Percentiles rank a stretch among this genome's conserved stretches.
Conservation (phyloP, 2,888 invertebrate genomes). For the Itoplectis maculator region DNA sequence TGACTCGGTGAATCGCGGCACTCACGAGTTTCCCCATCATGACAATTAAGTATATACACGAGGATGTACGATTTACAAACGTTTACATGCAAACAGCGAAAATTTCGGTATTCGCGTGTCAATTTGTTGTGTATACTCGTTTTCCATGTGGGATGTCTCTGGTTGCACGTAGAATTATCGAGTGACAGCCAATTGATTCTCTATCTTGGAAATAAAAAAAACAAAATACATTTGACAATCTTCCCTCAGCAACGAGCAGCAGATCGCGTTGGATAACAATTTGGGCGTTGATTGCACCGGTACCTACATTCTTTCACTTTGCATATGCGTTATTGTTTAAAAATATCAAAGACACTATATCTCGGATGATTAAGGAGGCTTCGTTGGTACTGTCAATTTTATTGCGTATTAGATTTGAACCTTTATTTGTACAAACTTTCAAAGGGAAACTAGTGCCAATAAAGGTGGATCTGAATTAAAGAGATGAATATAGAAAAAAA, state of each 20-base stretch:
- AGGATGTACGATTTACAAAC: constrained; percentile 6
- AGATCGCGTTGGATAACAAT: constrained; percentile 28
- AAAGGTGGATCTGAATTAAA: no score
- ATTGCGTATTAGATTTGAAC: no score
- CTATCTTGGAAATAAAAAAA: constrained; percentile 9
- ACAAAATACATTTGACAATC: constrained; percentile 24
- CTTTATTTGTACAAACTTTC: no score
- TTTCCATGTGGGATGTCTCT: constrained; percentile 3
- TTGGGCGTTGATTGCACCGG: constrained; percentile 55
- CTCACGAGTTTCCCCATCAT: no score
- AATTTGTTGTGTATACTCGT: not conserved
- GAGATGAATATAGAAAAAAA: no score
- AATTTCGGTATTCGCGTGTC: constrained; percentile 33
- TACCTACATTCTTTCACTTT: constrained; percentile 27
- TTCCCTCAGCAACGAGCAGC: not conserved
- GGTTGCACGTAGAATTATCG: constrained; percentile 69
- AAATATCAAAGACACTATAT: constrained; percentile 26
- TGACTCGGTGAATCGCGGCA: not conserved
- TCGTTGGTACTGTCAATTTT: no score
- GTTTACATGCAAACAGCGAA: constrained; percentile 54
- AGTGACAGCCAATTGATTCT: constrained; percentile 75
- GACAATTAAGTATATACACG: not conserved
- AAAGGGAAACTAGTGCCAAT: no score
- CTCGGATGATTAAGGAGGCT: not conserved
- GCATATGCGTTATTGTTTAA: constrained; percentile 17